phyloP scores from a whole-genome alignment of 2,888 invertebrate species.

The Plutella xylostella region DNA sequence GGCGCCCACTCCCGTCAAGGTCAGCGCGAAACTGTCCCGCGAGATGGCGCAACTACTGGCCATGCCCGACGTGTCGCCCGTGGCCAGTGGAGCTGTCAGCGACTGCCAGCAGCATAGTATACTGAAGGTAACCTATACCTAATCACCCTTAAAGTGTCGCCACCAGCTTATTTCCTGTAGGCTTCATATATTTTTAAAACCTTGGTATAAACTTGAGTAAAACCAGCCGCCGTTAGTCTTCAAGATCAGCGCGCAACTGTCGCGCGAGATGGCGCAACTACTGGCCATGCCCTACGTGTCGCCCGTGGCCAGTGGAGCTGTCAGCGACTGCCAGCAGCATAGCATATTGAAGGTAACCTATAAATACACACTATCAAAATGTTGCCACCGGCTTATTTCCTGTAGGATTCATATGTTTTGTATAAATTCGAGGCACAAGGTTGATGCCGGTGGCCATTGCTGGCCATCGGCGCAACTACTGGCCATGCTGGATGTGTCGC shows the following conservation, averaged over 20 bases:
- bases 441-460: slow-evolving; percentile 21
- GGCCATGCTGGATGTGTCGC: slow-evolving; percentile 68
- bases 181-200: too few species aligned
- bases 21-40: slow-evolving; percentile 28
- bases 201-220: too few species aligned
- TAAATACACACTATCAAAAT: neutral
- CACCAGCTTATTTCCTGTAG: too few species aligned
- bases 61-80: slow-evolving; percentile 66
- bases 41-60: slow-evolving; percentile 55
- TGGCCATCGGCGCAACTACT: slow-evolving; percentile 44
- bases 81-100: slow-evolving; percentile 23
- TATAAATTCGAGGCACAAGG: too few species aligned
- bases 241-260: slow-evolving; percentile 28
- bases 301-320: slow-evolving; percentile 25
- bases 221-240: slow-evolving; percentile 26
- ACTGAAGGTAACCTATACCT: slow-evolving; percentile 58
- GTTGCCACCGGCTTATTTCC: too few species aligned
- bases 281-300: slow-evolving; percentile 70
- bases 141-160: too few species aligned
- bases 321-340: slow-evolving; percentile 65
- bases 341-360: slow-evolving; percentile 73
- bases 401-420: too few species aligned
- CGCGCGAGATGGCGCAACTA: slow-evolving; percentile 40
- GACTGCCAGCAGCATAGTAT: slow-evolving; percentile 74
- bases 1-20: slow-evolving; percentile 26